These are phyloP conservation scores for Sebastes schlegelii DNA, from an alignment of 2,113 vertebrate genomes.

Conservation along the genomic window DNA sequence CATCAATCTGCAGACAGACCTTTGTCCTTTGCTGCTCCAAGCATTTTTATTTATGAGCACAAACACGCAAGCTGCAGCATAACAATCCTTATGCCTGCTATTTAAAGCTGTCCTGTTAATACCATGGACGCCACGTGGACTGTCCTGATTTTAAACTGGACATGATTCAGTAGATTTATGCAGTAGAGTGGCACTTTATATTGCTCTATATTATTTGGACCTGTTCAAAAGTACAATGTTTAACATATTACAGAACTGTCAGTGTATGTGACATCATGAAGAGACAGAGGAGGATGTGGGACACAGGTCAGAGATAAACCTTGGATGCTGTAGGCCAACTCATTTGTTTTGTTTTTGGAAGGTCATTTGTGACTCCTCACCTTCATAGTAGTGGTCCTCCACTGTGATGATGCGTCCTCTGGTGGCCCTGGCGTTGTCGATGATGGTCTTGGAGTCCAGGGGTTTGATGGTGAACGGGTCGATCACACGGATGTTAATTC, in stretches of 20 bases:
- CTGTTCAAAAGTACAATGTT: too few relatives aligned
- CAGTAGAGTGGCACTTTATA: background rate
- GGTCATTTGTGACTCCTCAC: slow-evolving; percentile 69
- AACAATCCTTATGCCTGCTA: slow-evolving; percentile 9
- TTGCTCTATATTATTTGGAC: background rate
- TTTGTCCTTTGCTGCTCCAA: slow-evolving; percentile 23
- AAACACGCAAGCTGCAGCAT: slow-evolving; percentile 21
- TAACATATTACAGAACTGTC: background rate
- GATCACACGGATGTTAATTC: slow-evolving; percentile 90
- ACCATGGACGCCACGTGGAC: background rate
- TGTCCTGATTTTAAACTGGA: slow-evolving; percentile 5
- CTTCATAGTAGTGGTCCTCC: slow-evolving; percentile 97
- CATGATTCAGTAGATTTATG: background rate
- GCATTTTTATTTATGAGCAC: slow-evolving; percentile 40
- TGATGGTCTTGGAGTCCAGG: slow-evolving; percentile 92
- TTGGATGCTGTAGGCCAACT: background rate
- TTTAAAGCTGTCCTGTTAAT: slow-evolving; percentile 6
- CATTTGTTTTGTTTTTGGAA: background rate
- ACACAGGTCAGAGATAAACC: background rate
- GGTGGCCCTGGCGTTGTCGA: slow-evolving; percentile 88
- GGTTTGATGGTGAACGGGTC: slow-evolving; percentile 97
- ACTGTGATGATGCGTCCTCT: slow-evolving; percentile 94
- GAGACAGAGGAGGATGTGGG: background rate
- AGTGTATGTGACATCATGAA: background rate
- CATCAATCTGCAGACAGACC: slow-evolving; percentile 4